These are phyloP conservation scores for Spialia ferax DNA, from an alignment of 2,888 invertebrate genomes.

Conservation along the genomic window DNA sequence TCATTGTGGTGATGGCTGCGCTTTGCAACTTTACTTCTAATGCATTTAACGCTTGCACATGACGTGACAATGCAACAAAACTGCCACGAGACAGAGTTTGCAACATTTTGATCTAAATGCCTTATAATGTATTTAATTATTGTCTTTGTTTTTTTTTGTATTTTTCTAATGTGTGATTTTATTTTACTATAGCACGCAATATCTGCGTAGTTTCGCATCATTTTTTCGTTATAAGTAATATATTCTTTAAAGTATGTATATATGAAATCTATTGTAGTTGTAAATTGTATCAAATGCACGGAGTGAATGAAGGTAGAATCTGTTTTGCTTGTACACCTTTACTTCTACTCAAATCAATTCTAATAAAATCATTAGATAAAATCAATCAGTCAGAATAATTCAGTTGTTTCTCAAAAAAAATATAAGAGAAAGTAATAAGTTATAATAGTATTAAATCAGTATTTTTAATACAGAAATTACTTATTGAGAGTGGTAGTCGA, in stretches of 20 bases:
- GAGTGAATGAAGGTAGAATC: slow-evolving; percentile 32
- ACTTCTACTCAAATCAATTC: slow-evolving; percentile 35
- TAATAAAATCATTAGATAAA: slow-evolving; percentile 15
- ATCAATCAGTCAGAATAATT: background rate
- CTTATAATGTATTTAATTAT: slow-evolving; percentile 37
- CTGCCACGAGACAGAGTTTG: slow-evolving; percentile 85
- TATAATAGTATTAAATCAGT: background rate
- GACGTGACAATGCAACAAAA: slow-evolving; percentile 71
- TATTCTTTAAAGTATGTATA: slow-evolving; percentile 27
- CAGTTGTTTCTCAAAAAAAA: background rate
- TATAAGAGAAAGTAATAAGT: background rate
- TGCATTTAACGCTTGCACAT: slow-evolving; percentile 71
- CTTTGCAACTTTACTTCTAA: slow-evolving; percentile 62
- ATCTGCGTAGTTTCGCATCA: slow-evolving; percentile 9
- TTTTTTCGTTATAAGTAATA: slow-evolving; percentile 15
- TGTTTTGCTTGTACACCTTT: slow-evolving; percentile 35
- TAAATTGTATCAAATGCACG: slow-evolving; percentile 34
- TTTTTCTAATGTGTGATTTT: slow-evolving; percentile 42
- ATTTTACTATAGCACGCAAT: slow-evolving; percentile 24
- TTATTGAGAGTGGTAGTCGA: background rate
- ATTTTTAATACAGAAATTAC: background rate
- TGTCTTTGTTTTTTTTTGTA: slow-evolving; percentile 54
- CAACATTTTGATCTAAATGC: slow-evolving; percentile 67
- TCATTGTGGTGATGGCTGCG: slow-evolving; percentile 70
- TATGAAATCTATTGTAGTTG: slow-evolving; percentile 24